These are phyloP conservation scores for Dolichotis patagonum DNA, from an alignment of 2,113 vertebrate genomes.

Conservation along the genomic window DNA sequence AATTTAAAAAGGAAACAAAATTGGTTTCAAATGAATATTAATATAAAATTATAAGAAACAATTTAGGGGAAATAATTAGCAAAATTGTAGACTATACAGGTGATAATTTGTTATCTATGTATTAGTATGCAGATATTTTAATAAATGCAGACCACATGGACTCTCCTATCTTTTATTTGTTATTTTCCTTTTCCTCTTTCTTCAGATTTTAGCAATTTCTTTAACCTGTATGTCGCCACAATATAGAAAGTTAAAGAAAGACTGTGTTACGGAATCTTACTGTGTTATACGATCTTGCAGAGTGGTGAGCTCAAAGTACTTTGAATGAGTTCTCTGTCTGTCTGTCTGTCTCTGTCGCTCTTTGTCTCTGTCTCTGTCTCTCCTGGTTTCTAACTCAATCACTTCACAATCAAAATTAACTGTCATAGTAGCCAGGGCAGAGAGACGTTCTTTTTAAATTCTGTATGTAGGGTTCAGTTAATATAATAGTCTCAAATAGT, in stretches of 20 bases:
- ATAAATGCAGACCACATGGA: neutral
- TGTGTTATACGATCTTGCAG: neutral
- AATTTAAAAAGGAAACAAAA: neutral
- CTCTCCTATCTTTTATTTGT: neutral
- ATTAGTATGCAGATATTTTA: neutral
- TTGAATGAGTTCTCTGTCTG: neutral
- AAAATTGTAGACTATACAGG: neutral
- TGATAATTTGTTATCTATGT: neutral
- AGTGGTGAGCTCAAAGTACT: neutral
- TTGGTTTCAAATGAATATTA: neutral
- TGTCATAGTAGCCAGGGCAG: neutral
- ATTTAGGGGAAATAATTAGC: neutral
- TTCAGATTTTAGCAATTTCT: neutral
- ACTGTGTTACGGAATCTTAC: neutral
- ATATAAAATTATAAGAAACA: neutral
- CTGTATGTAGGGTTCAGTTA: neutral
- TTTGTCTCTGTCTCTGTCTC: neutral
- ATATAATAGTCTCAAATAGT: neutral
- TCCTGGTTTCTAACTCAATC: neutral
- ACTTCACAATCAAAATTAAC: neutral
- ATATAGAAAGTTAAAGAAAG: neutral
- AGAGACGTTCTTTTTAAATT: neutral
- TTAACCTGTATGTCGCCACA: neutral
- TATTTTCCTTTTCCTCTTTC: neutral
- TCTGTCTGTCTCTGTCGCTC: neutral